Conservation (phyloP, 2,888 invertebrate genomes). For the Limnephilus lunatus region DNA sequence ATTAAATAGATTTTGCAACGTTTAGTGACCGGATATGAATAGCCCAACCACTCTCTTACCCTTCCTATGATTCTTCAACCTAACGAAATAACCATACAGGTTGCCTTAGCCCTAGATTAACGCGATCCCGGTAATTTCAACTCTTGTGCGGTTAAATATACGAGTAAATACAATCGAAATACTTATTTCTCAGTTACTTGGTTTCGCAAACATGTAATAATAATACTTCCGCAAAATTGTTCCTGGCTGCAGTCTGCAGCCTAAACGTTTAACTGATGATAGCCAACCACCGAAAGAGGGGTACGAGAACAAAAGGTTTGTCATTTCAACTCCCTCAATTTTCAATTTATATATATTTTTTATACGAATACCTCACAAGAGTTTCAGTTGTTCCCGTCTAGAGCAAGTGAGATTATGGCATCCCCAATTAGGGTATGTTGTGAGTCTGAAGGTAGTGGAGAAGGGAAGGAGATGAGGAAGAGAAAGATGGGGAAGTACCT, state of each 20-base stretch:
- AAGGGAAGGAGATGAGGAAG: too few relatives aligned
- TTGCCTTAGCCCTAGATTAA: not conserved
- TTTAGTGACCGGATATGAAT: not conserved
- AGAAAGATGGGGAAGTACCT: too few relatives aligned
- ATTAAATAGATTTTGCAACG: not conserved
- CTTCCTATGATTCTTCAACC: not conserved
- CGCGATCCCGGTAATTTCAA: not conserved
- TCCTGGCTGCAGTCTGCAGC: too few relatives aligned
- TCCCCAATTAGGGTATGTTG: too few relatives aligned
- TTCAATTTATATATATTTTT: too few relatives aligned
- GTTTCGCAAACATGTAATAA: not conserved
- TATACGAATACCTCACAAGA: too few relatives aligned
- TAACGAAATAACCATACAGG: not conserved
- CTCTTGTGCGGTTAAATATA: not conserved
- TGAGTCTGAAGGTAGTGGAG: too few relatives aligned
- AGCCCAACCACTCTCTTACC: not conserved
- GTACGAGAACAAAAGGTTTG: not conserved
- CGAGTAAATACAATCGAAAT: too few relatives aligned
- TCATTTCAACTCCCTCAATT: not conserved
- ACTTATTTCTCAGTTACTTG: not conserved
- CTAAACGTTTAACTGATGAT: too few relatives aligned
- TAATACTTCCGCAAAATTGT: not conserved
- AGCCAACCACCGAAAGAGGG: too few relatives aligned
- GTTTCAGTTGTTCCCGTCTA: too few relatives aligned
- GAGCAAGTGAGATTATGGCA: too few relatives aligned